Evolutionary conservation across 2,113 vertebrate genomes (phyloP), one percentile per base, ranked within the genome.

Genomic region (Neodon shergylaensis): DNA sequence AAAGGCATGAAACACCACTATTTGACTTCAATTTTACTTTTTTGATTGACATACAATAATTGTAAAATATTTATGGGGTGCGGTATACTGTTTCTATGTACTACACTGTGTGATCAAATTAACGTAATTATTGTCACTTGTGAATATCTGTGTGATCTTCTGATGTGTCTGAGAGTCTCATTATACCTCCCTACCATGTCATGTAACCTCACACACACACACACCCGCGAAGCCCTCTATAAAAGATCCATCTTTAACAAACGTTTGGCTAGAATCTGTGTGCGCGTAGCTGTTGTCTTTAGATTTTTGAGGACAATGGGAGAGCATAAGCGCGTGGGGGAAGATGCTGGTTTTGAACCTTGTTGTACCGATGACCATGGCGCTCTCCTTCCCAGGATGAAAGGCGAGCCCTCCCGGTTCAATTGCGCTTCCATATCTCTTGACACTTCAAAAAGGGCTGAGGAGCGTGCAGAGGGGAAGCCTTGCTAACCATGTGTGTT

Each of bases 361-460:
- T 83, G 9, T 54, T 9, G 2, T 14, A 47, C 49, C 66, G 4
- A 14, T 1, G 4, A 39, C 42, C 17, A 11, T 63, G 65, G 72
- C 90, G 92, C 91, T 87, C 58, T 66, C 16, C 8, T 88, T 65
- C 33, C 39, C 17, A 0, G 33, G 92, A 49, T 89, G 58, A 76
- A 47, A 44, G 54, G 77, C 66, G 81, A 82, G 90, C 88, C 68
- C 39, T 94, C 74, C 65, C 0, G 70, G 83, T 97, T 92, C 93
- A 97, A 97, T 97, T 95, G 98, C 72, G 85, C 72, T 95, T 96
- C 96, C 94, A 87, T 88, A 66, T 97, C 87, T 91, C n/a, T 94
- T 58, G 66, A 66, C 90, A 92, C 95, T 97, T 96, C 68, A 74
- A 78, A 95, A 86, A 92, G 52, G 42, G 39, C 10, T 28, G 33